phyloP scores from a whole-genome alignment of 2,797 vertebrate species.

The Coreius guichenoti region DNA sequence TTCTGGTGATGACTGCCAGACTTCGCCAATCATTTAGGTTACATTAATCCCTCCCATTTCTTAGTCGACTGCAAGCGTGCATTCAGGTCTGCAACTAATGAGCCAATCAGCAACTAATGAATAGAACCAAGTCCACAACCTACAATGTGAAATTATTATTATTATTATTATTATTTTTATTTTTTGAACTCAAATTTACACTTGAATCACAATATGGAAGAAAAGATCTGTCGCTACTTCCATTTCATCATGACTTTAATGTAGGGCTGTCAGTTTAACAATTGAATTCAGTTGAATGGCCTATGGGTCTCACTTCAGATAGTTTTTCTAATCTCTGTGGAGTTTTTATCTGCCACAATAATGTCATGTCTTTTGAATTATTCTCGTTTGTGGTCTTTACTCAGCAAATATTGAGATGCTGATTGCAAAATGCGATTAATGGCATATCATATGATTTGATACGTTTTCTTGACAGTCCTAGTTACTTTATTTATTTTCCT shows the following conservation, averaged over 20 bases:
- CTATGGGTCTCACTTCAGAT: background rate
- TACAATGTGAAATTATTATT: background rate
- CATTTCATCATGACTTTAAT: background rate
- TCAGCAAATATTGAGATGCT: background rate
- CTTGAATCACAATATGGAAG: background rate
- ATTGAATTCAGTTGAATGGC: background rate
- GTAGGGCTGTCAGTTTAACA: background rate
- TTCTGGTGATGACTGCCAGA: background rate
- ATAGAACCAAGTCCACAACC: background rate
- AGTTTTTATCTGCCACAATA: background rate
- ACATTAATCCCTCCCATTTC: background rate
- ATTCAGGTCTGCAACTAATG: background rate
- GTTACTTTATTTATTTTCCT: background rate
- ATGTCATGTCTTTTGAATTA: background rate
- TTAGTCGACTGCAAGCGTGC: background rate
- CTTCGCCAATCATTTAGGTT: background rate
- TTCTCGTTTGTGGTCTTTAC: background rate
- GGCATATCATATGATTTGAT: background rate
- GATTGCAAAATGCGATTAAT: background rate
- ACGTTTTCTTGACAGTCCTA: background rate
- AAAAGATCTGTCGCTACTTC: background rate
- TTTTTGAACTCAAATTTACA: background rate
- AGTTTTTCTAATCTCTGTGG: background rate
- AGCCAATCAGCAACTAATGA: background rate
- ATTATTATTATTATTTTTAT: too few species aligned